Conservation (phyloP, 2,113 vertebrate genomes). For the Otolemur garnettii region DNA sequence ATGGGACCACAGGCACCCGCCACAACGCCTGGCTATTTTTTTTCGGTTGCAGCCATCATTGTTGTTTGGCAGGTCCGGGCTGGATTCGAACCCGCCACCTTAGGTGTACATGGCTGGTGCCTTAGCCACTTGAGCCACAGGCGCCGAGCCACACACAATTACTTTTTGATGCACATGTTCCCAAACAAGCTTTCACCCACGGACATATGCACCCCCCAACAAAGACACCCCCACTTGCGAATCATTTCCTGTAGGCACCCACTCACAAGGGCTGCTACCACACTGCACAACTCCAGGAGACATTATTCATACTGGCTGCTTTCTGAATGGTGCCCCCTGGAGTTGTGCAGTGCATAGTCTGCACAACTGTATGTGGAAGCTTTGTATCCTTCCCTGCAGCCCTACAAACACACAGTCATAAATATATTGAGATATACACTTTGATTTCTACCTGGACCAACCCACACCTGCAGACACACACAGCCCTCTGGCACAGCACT, state of each 20-base stretch:
- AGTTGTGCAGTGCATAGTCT: conserved; percentile 12
- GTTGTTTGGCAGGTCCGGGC: too few relatives aligned
- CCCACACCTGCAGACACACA: not conserved
- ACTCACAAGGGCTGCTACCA: conserved; percentile 15
- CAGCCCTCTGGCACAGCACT: not conserved
- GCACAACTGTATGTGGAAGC: not conserved
- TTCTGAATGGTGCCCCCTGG: not conserved
- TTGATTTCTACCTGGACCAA: not conserved
- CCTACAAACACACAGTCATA: not conserved
- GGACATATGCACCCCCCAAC: not conserved
- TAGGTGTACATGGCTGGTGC: too few relatives aligned
- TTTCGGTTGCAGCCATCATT: too few relatives aligned
- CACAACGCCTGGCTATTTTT: too few relatives aligned
- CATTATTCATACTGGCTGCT: not conserved
- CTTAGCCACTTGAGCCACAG: too few relatives aligned
- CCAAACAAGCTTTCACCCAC: conserved; percentile 54
- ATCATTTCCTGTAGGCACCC: conserved; percentile 51
- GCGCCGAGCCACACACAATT: not conserved
- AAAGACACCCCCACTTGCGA: conserved; percentile 5
- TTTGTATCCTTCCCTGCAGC: not conserved
- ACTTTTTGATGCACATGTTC: not conserved
- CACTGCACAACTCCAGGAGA: not conserved
- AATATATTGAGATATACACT: not conserved
- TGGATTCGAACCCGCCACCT: too few relatives aligned
- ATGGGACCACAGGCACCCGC: too few relatives aligned